phyloP scores from a whole-genome alignment of 1,140 invertebrate species.

The Drosophila paulistorum region DNA sequence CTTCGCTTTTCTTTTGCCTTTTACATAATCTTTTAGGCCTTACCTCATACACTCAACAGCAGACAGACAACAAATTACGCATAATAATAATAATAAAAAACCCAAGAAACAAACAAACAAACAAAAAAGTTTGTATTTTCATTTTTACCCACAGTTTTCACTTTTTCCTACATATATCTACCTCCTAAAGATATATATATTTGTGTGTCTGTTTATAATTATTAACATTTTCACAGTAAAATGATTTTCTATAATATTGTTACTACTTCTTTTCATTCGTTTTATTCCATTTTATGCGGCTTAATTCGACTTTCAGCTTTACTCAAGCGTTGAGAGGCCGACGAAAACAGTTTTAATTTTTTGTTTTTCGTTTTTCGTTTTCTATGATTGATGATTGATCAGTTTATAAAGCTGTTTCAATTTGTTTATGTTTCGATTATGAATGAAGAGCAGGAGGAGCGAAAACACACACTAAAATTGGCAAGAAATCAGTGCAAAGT shows the following conservation, averaged over 20 bases:
- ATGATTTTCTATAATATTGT: conserved; percentile 49
- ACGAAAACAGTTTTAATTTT: conserved; percentile 2
- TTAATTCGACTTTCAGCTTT: conserved; percentile 31
- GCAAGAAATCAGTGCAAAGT: conserved; percentile 28
- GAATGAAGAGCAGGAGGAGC: neutral
- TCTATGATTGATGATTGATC: conserved; percentile 37
- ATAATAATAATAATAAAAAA: conserved; percentile 23
- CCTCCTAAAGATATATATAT: neutral
- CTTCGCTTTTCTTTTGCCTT: conserved; percentile 10
- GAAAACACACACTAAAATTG: neutral
- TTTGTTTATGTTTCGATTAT: conserved; percentile 46
- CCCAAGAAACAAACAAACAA: neutral
- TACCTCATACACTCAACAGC: conserved; percentile 29
- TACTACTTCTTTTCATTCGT: conserved; percentile 11
- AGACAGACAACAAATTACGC: conserved; percentile 45
- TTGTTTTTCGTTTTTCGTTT: neutral
- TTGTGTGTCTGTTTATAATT: conserved; percentile 19
- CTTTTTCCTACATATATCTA: conserved; percentile 29
- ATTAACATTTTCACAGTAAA: conserved; percentile 56
- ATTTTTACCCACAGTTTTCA: conserved; percentile 34
- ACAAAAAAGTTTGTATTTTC: neutral
- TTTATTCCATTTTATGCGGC: conserved; percentile 16
- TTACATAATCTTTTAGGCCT: conserved; percentile 36
- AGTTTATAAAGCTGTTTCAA: conserved; percentile 42
- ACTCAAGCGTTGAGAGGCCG: conserved; percentile 45